Conservation (phyloP, 2,113 vertebrate genomes). For the Platanista minor region DNA sequence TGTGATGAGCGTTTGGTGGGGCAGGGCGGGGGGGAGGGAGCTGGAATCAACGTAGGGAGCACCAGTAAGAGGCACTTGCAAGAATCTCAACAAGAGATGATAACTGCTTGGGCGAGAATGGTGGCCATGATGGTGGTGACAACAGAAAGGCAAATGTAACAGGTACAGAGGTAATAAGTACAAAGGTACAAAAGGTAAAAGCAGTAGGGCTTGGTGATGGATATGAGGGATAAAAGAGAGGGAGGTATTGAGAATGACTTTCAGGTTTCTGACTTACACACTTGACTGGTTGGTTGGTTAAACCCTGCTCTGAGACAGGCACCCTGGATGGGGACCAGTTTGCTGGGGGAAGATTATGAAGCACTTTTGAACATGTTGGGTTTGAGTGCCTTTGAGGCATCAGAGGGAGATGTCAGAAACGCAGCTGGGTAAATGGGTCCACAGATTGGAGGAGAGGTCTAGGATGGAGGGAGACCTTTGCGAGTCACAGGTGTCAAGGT, state of each 20-base stretch:
- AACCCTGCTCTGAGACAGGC: neutral
- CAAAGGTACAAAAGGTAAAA: neutral
- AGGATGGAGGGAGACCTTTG: neutral
- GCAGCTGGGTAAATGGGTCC: neutral
- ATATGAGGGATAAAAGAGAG: neutral
- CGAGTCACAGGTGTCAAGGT: neutral
- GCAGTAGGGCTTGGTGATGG: neutral
- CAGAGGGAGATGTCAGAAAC: neutral
- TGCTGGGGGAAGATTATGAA: neutral
- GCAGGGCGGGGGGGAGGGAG: accelerated
- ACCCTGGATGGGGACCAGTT: neutral
- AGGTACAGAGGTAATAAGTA: neutral
- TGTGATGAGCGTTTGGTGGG: neutral
- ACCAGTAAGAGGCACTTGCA: neutral
- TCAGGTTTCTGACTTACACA: neutral
- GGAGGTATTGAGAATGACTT: neutral
- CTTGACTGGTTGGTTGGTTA: neutral
- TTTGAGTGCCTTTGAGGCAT: neutral
- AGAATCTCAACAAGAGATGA: neutral
- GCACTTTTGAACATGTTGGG: neutral
- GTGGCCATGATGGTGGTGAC: no score
- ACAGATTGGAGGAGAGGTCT: neutral
- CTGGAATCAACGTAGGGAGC: neutral
- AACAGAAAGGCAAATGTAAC: neutral
- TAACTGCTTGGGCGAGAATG: neutral